Percentiles rank a stretch among this genome's conserved stretches.
phyloP scores from a whole-genome alignment of 2,888 invertebrate genomes.

The Cataglyphis livida region DNA sequence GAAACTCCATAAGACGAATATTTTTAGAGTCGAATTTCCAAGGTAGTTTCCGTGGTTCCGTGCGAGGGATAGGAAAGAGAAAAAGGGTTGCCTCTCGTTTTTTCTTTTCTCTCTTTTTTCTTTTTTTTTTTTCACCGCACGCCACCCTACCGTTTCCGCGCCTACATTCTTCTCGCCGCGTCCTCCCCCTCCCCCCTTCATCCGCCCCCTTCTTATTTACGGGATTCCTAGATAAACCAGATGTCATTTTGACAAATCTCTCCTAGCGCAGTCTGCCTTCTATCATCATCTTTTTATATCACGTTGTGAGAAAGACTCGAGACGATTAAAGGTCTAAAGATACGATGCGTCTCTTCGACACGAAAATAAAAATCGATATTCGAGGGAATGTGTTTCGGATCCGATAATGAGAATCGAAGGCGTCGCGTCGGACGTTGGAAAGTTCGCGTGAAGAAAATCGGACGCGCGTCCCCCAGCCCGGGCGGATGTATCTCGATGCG shows the following conservation, averaged over 20 bases:
- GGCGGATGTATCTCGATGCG: slow-evolving; percentile 74
- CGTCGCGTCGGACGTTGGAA: neutral
- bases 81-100: slow-evolving; percentile 65
- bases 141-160: slow-evolving; percentile 67
- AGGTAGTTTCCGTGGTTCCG: slow-evolving; percentile 72
- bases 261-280: slow-evolving; percentile 9
- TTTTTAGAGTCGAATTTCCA: slow-evolving; percentile 73
- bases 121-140: slow-evolving; percentile 22
- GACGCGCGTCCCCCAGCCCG: neutral
- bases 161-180: slow-evolving; percentile 69
- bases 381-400: neutral
- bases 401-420: neutral
- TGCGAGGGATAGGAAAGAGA: slow-evolving; percentile 61
- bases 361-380: neutral
- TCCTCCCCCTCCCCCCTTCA: slow-evolving; percentile 1
- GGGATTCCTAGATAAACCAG: slow-evolving; percentile 62
- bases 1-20: slow-evolving; percentile 66
- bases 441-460: neutral
- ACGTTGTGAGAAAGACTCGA: neutral
- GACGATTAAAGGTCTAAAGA: neutral
- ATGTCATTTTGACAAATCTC: slow-evolving; percentile 63
- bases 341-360: neutral
- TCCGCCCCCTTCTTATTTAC: slow-evolving; percentile 39
- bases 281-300: slow-evolving; percentile 14
- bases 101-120: slow-evolving; percentile 1